A percentile compares a stretch with the other conserved stretches of the same genome.
Evolutionary conservation across 2,113 vertebrate genomes (phyloP).

Genomic region (Hassar affinis): DNA sequence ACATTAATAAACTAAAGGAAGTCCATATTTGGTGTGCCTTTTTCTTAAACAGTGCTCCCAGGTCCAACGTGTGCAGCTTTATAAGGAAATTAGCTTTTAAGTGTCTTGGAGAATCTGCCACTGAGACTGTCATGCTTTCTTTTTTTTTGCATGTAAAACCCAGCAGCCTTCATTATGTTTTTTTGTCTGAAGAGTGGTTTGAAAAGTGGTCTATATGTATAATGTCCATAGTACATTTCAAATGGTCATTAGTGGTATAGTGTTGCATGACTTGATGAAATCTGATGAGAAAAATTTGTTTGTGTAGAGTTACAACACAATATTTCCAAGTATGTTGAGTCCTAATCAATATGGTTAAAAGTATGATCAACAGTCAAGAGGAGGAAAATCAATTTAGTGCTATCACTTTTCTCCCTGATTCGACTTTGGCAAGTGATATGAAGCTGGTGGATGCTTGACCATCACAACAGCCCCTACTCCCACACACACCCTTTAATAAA

Average conservation of each 20-base stretch:
- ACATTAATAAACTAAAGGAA: too few species aligned
- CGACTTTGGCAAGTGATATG: neutral
- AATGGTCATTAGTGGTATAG: neutral
- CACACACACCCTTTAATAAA: constrained; percentile 5
- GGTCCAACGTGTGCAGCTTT: too few species aligned
- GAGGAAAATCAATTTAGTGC: neutral
- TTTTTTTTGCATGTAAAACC: too few species aligned
- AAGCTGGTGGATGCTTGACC: neutral
- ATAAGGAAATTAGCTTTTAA: too few species aligned
- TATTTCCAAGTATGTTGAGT: neutral
- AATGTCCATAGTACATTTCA: neutral
- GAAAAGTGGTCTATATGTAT: too few species aligned
- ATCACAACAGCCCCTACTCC: neutral
- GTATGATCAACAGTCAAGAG: neutral
- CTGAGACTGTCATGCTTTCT: too few species aligned
- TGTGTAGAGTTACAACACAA: neutral
- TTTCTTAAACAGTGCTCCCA: too few species aligned
- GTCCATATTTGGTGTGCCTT: too few species aligned
- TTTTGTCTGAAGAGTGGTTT: too few species aligned
- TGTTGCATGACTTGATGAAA: neutral
- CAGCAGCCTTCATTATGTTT: too few species aligned
- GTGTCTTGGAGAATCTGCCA: too few species aligned
- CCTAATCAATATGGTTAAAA: neutral
- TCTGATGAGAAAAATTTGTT: too few species aligned
- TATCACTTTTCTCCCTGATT: neutral